Evolutionary conservation across 2,888 invertebrate species (phyloP), one percentile per base, ranked within the genome.

Genomic region (Sphaerophoria rueppellii): DNA sequence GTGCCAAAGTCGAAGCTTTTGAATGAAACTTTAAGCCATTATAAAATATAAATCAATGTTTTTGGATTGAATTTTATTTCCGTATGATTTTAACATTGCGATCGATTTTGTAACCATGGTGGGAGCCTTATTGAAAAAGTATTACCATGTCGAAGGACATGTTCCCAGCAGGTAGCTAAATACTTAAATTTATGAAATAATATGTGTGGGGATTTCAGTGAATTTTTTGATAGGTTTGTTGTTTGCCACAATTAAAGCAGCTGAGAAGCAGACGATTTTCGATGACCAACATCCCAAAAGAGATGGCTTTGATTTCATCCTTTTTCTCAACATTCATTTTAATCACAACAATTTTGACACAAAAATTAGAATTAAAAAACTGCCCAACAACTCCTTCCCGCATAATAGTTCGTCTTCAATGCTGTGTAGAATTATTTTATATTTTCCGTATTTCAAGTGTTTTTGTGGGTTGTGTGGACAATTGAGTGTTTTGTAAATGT

Each of bases 11-110:
- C 81, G 76, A 55, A 55, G 71, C 52, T 55, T 46, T 67, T 52
- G 60, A 16, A 60, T 72, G 61, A 54, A 50, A 58, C 52, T 73
- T 65, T 73, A 14, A n/a, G n/a, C n/a, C n/a, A n/a, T n/a, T n/a
- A n/a, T n/a, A n/a, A 57, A 73, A 70, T 61, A 60, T 78, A 73
- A 82, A 82, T 82, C 82, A 82, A 77, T 50, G 24, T 46, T 46
- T 43, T 32, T 24, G 48, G 67, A 76, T 82, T 48, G 54, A 77
- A 61, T 55, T 73, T 12, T 55, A 55, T 77, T 69, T 77, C 72
- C 67, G 67, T 61, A 67, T 67, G 73, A 79, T 46, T 71, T 48
- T 34, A 43, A 7, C 12, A 48, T 55, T n/a, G 24, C 71, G 2
- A 0, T 2, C 6, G 2, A 11, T 5, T 4, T 43, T 4, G 5